These are phyloP conservation scores for Lutjanus erythropterus DNA, from an alignment of 2,113 vertebrate species.

Conservation along the genomic window DNA sequence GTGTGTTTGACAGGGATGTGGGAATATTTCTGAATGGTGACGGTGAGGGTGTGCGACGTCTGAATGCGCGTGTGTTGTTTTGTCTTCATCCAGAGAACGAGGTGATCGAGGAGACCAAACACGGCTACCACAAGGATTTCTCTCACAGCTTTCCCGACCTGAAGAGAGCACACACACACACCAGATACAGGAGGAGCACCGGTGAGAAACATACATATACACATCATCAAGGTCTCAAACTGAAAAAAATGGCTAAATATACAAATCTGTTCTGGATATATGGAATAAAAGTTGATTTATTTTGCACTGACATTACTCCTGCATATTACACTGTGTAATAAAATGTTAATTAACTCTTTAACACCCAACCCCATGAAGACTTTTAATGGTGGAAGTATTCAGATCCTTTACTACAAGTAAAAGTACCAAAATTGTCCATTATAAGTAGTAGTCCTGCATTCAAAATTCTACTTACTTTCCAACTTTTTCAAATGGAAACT, in stretches of 20 bases:
- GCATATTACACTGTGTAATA: no score
- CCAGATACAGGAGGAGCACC: slow-evolving; percentile 80
- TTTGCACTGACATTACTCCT: no score
- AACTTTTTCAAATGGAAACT: no score
- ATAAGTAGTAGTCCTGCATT: no score
- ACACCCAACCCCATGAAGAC: no score
- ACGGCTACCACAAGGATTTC: slow-evolving; percentile 78
- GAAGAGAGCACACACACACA: slow-evolving; percentile 73
- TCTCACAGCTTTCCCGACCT: slow-evolving; percentile 69
- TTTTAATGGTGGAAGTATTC: not conserved
- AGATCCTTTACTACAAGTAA: not conserved
- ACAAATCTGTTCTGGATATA: not conserved
- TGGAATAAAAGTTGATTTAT: not conserved
- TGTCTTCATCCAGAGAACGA: slow-evolving; percentile 81
- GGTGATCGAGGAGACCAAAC: slow-evolving; percentile 79
- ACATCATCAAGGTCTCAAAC: no score
- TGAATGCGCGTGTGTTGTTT: slow-evolving; percentile 49
- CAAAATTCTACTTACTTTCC: no score
- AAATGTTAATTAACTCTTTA: no score
- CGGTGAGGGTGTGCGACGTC: slow-evolving; percentile 39
- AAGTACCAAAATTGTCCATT: not conserved
- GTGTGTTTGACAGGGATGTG: slow-evolving; percentile 2
- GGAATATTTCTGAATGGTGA: slow-evolving; percentile 25
- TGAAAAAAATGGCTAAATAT: no score
- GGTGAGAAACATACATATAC: slow-evolving; percentile 61